A percentile compares a stretch with the other conserved stretches of the same genome.
phyloP scores from a whole-genome alignment of 2,797 vertebrate species.

The Pseudochirops corinnae region DNA sequence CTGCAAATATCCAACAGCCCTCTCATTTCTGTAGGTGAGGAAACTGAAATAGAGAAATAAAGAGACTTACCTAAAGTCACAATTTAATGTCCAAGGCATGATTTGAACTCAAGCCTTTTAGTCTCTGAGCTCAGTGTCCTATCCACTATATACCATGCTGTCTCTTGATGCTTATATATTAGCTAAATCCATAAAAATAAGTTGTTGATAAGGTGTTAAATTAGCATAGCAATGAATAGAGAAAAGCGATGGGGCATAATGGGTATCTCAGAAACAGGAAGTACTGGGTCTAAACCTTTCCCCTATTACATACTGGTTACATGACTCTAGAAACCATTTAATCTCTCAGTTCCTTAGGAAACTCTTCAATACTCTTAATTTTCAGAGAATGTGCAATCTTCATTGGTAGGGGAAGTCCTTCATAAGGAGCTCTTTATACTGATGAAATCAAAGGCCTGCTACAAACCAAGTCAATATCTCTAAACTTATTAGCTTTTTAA shows the following conservation, averaged over 20 bases:
- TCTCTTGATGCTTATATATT: neutral
- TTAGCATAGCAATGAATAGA: neutral
- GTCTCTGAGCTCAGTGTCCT: neutral
- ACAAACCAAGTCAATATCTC: neutral
- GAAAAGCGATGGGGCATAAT: neutral
- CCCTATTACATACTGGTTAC: neutral
- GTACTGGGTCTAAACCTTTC: neutral
- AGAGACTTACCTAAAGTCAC: neutral
- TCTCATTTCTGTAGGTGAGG: neutral
- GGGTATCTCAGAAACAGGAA: neutral
- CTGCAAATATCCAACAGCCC: neutral
- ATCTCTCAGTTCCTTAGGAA: neutral
- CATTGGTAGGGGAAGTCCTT: neutral
- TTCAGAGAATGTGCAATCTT: neutral
- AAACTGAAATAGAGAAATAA: neutral
- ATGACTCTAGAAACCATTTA: neutral
- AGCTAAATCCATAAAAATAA: neutral
- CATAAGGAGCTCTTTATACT: neutral
- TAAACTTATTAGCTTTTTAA: neutral
- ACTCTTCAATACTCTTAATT: neutral
- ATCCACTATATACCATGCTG: neutral
- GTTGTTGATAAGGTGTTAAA: neutral
- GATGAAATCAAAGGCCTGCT: neutral
- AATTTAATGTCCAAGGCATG: neutral
- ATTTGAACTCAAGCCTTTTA: neutral